phyloP scores from a whole-genome alignment of 2,113 vertebrate species.

The Diadophis punctatus region DNA sequence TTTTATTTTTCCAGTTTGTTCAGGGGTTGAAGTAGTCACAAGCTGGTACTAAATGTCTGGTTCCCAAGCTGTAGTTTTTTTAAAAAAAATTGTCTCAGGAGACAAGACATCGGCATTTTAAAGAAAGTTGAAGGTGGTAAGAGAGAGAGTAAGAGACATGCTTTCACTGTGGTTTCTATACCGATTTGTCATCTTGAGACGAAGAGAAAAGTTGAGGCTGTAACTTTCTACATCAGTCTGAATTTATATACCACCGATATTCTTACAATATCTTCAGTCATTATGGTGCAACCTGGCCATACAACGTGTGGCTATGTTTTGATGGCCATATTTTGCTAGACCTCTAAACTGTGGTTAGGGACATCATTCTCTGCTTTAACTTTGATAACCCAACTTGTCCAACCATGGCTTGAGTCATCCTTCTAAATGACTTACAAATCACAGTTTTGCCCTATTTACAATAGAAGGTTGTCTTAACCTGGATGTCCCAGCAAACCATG shows the following conservation, averaged over 20 bases:
- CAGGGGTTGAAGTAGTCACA: slow-evolving; percentile 67
- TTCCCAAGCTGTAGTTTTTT: slow-evolving; percentile 57
- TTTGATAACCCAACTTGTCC: not conserved
- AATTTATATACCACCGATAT: not conserved
- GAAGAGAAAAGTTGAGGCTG: not conserved
- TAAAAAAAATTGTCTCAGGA: slow-evolving; percentile 18
- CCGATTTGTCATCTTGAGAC: not conserved
- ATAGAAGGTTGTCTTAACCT: not conserved
- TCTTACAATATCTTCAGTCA: not conserved
- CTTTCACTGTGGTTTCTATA: not conserved
- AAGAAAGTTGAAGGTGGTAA: not conserved
- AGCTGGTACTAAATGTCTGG: slow-evolving; percentile 50
- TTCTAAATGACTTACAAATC: not conserved
- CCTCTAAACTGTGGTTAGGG: not conserved
- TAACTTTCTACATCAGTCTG: not conserved
- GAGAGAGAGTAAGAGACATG: not conserved
- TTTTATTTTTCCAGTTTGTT: slow-evolving; percentile 58
- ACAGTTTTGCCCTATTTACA: not conserved
- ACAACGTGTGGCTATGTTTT: not conserved
- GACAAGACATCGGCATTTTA: not conserved
- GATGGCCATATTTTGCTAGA: not conserved
- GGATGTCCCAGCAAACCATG: not conserved
- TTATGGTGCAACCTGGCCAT: not conserved
- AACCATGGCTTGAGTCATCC: not conserved
- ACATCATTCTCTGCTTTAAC: not conserved